Conservation (phyloP, 2,113 vertebrate genomes). For the Melanotaenia duboulayi region DNA sequence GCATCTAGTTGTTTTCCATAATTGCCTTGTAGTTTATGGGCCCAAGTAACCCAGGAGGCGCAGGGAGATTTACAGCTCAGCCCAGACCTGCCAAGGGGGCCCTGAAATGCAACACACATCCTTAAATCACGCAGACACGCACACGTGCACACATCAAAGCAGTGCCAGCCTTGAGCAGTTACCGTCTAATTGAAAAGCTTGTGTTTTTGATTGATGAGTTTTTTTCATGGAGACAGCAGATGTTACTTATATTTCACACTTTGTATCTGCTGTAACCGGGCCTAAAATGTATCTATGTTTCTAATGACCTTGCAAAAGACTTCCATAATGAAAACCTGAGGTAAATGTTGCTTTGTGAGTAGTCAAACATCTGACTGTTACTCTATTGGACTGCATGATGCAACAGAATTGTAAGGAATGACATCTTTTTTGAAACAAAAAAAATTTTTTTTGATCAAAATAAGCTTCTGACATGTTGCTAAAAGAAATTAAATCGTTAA, state of each 20-base stretch:
- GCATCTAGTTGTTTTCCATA: constrained; percentile 76
- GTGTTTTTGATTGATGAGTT: constrained; percentile 41
- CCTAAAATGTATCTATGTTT: neutral
- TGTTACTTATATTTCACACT: neutral
- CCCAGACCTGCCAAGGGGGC: constrained; percentile 31
- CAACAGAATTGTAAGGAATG: neutral
- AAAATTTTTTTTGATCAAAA: neutral
- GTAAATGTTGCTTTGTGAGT: too few relatives aligned
- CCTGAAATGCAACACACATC: constrained; percentile 35
- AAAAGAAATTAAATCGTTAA: neutral
- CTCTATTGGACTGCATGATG: neutral
- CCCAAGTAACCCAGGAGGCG: constrained; percentile 54
- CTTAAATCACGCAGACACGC: constrained; percentile 29
- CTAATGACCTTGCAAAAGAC: neutral
- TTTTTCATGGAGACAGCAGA: constrained; percentile 12
- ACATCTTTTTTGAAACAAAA: neutral
- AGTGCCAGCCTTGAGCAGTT: constrained; percentile 43
- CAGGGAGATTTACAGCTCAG: constrained; percentile 72
- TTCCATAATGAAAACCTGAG: neutral
- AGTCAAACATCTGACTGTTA: too few relatives aligned
- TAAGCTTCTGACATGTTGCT: too few relatives aligned
- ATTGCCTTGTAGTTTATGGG: constrained; percentile 70
- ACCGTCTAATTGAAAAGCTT: constrained; percentile 57
- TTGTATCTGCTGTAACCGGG: neutral
- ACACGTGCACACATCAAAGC: constrained; percentile 58